A percentile compares a stretch with the other conserved stretches of the same genome.
Evolutionary conservation across 2,797 vertebrate species (phyloP).

Genomic region (Nannoperca obscura): DNA sequence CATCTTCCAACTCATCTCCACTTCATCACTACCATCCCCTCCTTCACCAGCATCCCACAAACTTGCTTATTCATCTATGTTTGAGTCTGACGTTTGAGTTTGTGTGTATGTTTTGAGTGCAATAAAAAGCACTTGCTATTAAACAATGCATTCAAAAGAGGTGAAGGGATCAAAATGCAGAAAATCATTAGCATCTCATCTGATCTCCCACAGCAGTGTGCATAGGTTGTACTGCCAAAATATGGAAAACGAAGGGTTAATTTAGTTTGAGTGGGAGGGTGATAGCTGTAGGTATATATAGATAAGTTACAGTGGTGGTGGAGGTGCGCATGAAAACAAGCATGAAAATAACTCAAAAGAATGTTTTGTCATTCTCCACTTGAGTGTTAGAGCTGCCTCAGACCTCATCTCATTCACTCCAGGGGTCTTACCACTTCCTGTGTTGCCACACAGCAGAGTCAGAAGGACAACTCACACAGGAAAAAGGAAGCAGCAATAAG

Average conservation of each 20-base stretch:
- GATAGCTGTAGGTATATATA: conserved; percentile 1
- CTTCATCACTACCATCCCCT: conserved; percentile 27
- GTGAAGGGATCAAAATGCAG: conserved; percentile 46
- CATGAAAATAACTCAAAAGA: conserved; percentile 2
- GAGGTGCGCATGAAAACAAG: background rate
- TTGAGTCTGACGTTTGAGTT: background rate
- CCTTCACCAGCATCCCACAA: conserved; percentile 14
- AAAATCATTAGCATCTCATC: conserved; percentile 45
- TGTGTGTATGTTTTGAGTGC: background rate
- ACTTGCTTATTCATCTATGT: conserved; percentile 1
- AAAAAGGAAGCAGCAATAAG: conserved; percentile 53
- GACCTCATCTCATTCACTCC: conserved; percentile 50
- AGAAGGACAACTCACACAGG: conserved; percentile 38
- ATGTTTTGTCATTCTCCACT: conserved; percentile 25
- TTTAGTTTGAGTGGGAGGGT: background rate
- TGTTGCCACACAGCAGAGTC: conserved; percentile 43
- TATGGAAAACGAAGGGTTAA: conserved; percentile 13
- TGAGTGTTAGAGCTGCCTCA: conserved; percentile 24
- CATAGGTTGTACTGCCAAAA: conserved; percentile 10
- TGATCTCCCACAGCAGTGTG: conserved; percentile 17
- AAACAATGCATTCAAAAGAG: conserved; percentile 42
- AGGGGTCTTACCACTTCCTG: conserved; percentile 51
- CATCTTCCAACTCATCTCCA: conserved; percentile 50
- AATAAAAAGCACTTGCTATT: conserved; percentile 41
- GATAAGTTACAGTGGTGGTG: conserved; percentile 1